A percentile compares a stretch with the other conserved stretches of the same genome.
These are phyloP conservation scores for Bucco capensis DNA, from an alignment of 2,113 vertebrate genomes.

Conservation along the genomic window DNA sequence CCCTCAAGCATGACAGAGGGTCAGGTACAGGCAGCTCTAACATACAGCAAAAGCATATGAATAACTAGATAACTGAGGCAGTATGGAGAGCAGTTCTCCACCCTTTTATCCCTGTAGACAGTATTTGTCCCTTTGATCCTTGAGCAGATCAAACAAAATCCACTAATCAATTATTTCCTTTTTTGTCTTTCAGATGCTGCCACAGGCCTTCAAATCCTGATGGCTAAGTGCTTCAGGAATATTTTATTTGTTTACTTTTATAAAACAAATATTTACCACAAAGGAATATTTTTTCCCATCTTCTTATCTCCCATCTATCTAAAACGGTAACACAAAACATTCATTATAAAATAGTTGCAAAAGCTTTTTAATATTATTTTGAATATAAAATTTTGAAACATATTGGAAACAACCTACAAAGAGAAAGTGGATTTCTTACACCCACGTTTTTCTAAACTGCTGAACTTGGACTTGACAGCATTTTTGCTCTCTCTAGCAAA, in stretches of 20 bases:
- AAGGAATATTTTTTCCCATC: neutral
- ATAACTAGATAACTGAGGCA: constrained; percentile 54
- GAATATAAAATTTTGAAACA: neutral
- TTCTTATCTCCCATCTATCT: neutral
- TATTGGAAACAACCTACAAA: neutral
- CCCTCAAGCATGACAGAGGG: neutral
- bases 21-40: constrained; percentile 26
- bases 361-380: neutral
- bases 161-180: constrained; percentile 66
- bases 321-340: neutral
- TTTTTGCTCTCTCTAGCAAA: neutral
- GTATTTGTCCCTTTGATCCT: constrained; percentile 68
- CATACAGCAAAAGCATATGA: constrained; percentile 13
- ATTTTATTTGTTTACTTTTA: constrained; percentile 52
- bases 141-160: constrained; percentile 63
- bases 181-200: constrained; percentile 61
- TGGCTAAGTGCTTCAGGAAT: constrained; percentile 49
- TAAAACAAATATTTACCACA: constrained; percentile 38
- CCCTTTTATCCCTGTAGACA: constrained; percentile 62
- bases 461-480: neutral
- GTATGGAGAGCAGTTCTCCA: constrained; percentile 35
- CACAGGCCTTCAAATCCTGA: constrained; percentile 55
- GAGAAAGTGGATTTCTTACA: neutral
- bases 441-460: neutral
- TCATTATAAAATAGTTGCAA: neutral